A percentile compares a stretch with the other conserved stretches of the same genome.
Evolutionary conservation across 2,113 vertebrate species (phyloP).

Genomic region (Podarcis muralis): DNA sequence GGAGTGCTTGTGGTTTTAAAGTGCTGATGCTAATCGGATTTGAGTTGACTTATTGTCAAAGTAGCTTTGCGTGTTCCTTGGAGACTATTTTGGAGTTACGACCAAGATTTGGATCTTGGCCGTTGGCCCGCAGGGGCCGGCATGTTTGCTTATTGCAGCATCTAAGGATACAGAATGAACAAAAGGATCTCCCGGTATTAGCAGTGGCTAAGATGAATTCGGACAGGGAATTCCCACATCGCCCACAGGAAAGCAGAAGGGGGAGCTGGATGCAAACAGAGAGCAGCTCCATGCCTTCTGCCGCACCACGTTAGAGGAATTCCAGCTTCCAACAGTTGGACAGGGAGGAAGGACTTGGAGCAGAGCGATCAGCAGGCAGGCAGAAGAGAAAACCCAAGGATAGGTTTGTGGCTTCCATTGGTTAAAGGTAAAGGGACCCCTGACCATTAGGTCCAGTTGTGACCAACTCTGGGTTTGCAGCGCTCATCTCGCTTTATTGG

Average conservation of each 20-base stretch:
- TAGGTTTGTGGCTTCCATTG: neutral
- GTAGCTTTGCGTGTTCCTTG: conserved; percentile 84
- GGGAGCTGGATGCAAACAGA: too few species aligned
- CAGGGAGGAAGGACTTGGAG: too few species aligned
- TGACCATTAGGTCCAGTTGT: too few species aligned
- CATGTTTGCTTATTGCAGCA: conserved; percentile 3
- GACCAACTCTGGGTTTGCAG: too few species aligned
- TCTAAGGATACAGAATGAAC: conserved; percentile 31
- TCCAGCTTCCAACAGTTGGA: neutral
- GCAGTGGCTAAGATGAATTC: neutral
- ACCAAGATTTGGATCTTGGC: conserved; percentile 56
- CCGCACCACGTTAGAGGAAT: neutral
- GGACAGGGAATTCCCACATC: neutral
- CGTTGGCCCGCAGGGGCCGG: conserved; percentile 18
- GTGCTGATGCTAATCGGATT: conserved; percentile 93
- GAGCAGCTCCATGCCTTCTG: neutral
- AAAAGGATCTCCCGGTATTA: neutral
- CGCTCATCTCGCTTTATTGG: too few species aligned
- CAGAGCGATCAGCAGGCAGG: neutral
- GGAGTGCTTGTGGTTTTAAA: conserved; percentile 75
- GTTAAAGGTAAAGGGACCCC: too few species aligned
- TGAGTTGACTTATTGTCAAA: conserved; percentile 83
- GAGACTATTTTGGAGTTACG: conserved; percentile 58
- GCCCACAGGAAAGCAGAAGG: neutral
- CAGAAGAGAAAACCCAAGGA: neutral